phyloP scores from a whole-genome alignment of 2,888 invertebrate genomes.

The Chymomyza caudatula region DNA sequence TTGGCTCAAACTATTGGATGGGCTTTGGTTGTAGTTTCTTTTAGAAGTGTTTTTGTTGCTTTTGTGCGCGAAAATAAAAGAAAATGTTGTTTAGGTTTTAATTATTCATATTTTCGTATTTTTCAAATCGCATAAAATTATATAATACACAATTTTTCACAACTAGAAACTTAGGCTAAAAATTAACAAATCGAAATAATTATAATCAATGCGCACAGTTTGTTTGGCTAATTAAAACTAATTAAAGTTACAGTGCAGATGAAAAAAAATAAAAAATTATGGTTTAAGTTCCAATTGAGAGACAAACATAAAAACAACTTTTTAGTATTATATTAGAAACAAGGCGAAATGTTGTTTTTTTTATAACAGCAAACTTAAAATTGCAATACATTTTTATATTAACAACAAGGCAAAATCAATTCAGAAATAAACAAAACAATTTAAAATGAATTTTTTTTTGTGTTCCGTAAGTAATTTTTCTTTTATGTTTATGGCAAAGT shows the following conservation, averaged over 20 bases:
- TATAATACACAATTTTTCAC: constrained; percentile 73
- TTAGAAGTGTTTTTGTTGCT: neutral
- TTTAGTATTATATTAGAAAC: neutral
- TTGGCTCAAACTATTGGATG: neutral
- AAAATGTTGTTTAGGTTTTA: constrained; percentile 40
- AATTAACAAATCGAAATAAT: constrained; percentile 47
- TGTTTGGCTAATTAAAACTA: constrained; percentile 31
- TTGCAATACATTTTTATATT: neutral
- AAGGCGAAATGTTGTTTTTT: constrained; percentile 14
- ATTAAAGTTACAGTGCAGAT: constrained; percentile 10
- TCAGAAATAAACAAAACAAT: neutral
- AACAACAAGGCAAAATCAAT: constrained; percentile 36
- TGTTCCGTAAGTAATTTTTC: neutral
- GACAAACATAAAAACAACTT: neutral
- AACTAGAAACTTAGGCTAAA: constrained; percentile 58
- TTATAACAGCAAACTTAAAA: constrained; percentile 11
- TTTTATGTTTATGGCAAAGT: neutral
- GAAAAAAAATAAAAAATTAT: constrained; percentile 19
- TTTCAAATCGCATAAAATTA: constrained; percentile 68
- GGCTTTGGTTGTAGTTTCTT: neutral
- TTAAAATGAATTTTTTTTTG: no score
- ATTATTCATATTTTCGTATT: constrained; percentile 56
- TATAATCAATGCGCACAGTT: constrained; percentile 10
- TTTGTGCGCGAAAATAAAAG: constrained; percentile 36
- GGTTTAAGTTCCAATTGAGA: neutral